phyloP scores from a whole-genome alignment of 2,113 vertebrate species.

The Nestor notabilis region DNA sequence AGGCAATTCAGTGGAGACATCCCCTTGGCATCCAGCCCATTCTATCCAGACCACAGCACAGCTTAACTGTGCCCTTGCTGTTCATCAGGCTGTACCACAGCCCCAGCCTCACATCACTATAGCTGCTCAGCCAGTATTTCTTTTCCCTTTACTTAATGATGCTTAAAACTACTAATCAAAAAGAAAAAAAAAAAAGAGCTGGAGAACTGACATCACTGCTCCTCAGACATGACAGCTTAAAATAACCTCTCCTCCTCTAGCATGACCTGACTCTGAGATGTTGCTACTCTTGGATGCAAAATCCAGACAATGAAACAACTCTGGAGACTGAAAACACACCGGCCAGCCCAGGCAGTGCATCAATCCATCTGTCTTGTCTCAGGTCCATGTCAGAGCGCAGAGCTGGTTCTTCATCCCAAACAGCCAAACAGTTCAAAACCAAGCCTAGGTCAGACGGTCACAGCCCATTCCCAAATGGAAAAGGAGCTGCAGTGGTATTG shows the following conservation, averaged over 20 bases:
- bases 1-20: background rate
- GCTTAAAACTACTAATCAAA: background rate
- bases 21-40: fast-evolving
- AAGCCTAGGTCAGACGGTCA: background rate
- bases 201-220: background rate
- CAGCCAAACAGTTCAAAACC: background rate
- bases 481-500: background rate
- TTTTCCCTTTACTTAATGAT: background rate
- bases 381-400: background rate
- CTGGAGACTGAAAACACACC: background rate
- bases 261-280: background rate
- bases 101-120: background rate
- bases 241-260: background rate
- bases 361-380: background rate
- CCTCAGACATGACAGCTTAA: background rate
- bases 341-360: background rate
- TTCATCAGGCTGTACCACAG: background rate
- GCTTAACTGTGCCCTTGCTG: background rate
- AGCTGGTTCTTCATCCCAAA: background rate
- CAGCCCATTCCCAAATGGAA: background rate
- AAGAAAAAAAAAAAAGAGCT: background rate
- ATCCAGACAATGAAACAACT: background rate
- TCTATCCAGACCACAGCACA: fast-evolving
- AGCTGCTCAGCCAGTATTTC: background rate
- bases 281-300: background rate